Base-by-base conservation (phyloP, 2,113 vertebrate genomes). In the Macrotis lagotis region DNA sequence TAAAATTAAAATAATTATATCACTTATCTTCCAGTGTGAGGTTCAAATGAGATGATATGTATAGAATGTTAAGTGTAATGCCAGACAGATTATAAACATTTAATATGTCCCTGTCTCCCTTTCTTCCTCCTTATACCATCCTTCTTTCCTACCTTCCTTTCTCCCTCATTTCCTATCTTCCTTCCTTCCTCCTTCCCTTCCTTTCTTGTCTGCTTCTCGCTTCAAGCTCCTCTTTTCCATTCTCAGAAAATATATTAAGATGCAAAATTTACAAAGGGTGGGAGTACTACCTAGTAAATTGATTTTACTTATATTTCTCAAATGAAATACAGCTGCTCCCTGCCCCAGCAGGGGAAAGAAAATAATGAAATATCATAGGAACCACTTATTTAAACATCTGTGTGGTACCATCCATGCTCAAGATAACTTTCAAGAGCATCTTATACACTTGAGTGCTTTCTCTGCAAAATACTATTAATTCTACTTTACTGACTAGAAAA, bases 331-430 rank as follows among this genome's bases (percentile, higher is more conserved):
- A 83, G 66, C 66, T 83, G 37, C 66, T 83, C 66, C 16, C 66
- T 44, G 66, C 14, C 6, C 66, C 37, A 83, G 16, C n/a, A 44
- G n/a, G 37, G 59, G 1, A 22, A 66, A 66, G 55, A 44, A 83
- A 83, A 83, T 83, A 83, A 83, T 83, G 66, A 83, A 44, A 83
- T n/a, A 83, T 83, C 66, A 44, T 44, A 83, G 66, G n/a, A 44
- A 83, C 66, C 66, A 83, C n/a, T 83, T 83, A 83, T 83, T 83
- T 83, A 83, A 83, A 83, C 66, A 83, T 83, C 37, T 83, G 66
- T 44, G n/a, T 44, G 66, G 37, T 44, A 83, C 37, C 66, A 83
- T 22, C 44, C 37, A 83, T 83, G 66, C 66, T 83, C 66, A 83
- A n/a, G 66, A 83, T 83, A 83, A 83, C 66, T 83, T 83, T 83